Percentiles rank a stretch among this genome's conserved stretches.
phyloP scores from a whole-genome alignment of 2,113 vertebrate genomes.

The Percina caprodes region DNA sequence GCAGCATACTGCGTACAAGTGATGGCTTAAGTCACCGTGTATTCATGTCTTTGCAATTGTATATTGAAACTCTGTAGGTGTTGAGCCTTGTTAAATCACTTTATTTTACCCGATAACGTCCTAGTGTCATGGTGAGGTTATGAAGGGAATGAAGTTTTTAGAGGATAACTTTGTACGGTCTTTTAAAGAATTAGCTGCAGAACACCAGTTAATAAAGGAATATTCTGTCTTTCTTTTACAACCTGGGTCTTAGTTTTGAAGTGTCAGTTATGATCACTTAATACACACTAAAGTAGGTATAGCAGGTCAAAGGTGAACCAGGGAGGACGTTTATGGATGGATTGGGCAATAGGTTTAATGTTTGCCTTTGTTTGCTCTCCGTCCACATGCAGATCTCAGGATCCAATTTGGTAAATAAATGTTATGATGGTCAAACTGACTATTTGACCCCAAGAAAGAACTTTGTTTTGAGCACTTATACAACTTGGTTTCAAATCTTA shows the following conservation, averaged over 20 bases:
- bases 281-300: not conserved
- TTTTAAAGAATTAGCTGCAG: no score
- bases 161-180: no score
- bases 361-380: constrained; percentile 1
- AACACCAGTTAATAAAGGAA: no score
- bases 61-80: no score
- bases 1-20: no score
- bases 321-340: not conserved
- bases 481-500: not conserved
- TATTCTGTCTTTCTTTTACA: not conserved
- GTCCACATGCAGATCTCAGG: not conserved
- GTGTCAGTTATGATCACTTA: not conserved
- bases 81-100: no score
- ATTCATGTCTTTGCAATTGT: no score
- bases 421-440: not conserved
- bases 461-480: not conserved
- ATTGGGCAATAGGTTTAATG: not conserved
- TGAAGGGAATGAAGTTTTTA: no score
- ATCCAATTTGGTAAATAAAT: not conserved
- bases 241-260: not conserved
- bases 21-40: no score
- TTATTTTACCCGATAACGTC: no score
- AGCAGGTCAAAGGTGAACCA: constrained; percentile 9
- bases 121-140: no score
- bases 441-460: not conserved